Base-by-base conservation (phyloP, 2,797 vertebrate species). In the Tolypeutes matacus region DNA sequence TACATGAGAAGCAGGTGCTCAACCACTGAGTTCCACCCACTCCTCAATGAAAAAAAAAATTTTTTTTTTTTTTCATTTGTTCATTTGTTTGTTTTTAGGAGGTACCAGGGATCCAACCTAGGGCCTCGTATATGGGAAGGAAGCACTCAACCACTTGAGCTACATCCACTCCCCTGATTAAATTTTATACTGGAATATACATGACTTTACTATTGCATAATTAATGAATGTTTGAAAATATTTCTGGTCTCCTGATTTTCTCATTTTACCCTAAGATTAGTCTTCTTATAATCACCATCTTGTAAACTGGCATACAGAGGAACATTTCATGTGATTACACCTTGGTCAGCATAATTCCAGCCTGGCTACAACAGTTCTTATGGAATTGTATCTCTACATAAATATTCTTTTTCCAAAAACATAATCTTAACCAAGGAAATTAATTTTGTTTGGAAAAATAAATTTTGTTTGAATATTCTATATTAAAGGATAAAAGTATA, bases 371-470 rank as follows among this genome's bases (percentile, higher is more conserved):
- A 20, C 13, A 17, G 6, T 70, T 46, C 15, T 84, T 46, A 89
- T 2, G 65, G 65, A 56, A 78, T 72, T 62, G 9, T 58, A 89
- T 89, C 73, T 89, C 81, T 73, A 23, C 80, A 15, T 85, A 93
- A 80, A 85, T 89, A 46, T 46, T 93, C n/a, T 89, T 93, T n/a
- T 29, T 89, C n/a, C 36, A 75, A 27, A 84, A 84, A 72, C 53
- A 84, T 53, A 70, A 49, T 72, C 49, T 80, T 89, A 70, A 89
- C 49, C 39, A 72, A 80, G 53, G 46, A 76, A 89, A 51, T 76
- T 49, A 58, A 80, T 70, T 67, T 76, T 31, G 60, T n/a, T 82
- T 88, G 60, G 34, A 46, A 89, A 58, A 53, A 42, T 29, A 76
- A 46, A 69, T 58, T 76, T 72, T 60, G 39, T 67, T 82, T 85